These are phyloP conservation scores for Polyommatus icarus DNA, from an alignment of 2,888 invertebrate genomes.

Conservation along the genomic window DNA sequence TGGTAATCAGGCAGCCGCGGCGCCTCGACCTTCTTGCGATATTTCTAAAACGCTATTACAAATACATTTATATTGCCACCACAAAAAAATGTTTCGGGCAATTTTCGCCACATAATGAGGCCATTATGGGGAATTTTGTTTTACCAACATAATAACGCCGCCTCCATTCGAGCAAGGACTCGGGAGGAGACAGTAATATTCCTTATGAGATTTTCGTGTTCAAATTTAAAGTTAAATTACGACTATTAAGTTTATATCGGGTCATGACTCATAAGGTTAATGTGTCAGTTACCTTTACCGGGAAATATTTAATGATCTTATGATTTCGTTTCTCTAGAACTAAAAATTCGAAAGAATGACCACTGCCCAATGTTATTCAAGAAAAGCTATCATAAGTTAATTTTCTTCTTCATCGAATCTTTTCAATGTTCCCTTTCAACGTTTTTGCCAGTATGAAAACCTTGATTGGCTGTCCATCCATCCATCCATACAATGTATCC, in stretches of 20 bases:
- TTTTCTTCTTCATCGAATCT: not conserved
- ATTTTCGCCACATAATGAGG: conserved; percentile 81
- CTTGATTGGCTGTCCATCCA: not conserved
- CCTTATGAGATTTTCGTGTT: conserved; percentile 79
- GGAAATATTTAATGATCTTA: not conserved
- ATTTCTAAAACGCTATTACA: conserved; percentile 80
- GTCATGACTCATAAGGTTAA: conserved; percentile 67
- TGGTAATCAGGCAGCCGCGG: conserved; percentile 74
- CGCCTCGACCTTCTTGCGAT: conserved; percentile 75
- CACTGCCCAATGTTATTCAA: not conserved
- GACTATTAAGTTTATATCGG: conserved; percentile 71
- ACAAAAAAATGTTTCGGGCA: conserved; percentile 78
- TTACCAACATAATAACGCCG: conserved; percentile 80
- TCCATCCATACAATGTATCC: not conserved
- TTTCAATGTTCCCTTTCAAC: not conserved
- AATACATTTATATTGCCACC: conserved; percentile 79
- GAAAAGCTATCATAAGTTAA: not conserved
- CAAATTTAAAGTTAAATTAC: conserved; percentile 75
- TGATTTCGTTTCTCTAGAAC: not conserved
- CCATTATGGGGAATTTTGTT: conserved; percentile 80
- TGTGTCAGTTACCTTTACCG: conserved; percentile 44
- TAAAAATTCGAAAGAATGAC: not conserved
- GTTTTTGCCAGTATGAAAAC: not conserved
- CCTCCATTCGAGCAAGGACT: conserved; percentile 76
- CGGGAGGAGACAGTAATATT: conserved; percentile 78